Base-by-base conservation (phyloP, 2,113 vertebrate genomes). In the Microcebus ravelobensis region DNA sequence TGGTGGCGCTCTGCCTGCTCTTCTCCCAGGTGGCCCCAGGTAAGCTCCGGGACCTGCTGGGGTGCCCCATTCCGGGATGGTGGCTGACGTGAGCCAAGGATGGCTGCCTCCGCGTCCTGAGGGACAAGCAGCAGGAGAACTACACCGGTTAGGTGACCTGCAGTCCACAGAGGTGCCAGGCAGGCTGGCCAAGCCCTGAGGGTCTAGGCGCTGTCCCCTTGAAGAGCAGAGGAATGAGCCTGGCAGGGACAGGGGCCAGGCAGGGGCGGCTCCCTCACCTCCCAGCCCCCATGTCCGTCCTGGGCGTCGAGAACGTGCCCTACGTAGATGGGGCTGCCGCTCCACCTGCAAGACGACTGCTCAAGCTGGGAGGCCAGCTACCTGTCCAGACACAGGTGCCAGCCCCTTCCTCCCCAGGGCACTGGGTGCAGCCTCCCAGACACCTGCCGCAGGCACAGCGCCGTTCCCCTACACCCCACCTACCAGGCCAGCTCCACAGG, bases 1-100 rank as follows among this genome's bases (percentile, higher is more conserved):
- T 97, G 81, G 34, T 97, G 29, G 25, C 57, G 0, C 3, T 94
- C 9, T 61, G 86, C 83, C 57, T 97, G 0, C 39, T 97, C 36
- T 23, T 42, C 89, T 63, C 39, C 39, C 39, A 39, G 39, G 39
- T 39, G 39, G 3, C 39, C 39, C 10, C 91, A 95, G 97, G 97
- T 98, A 70, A 97, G 95, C 71, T 17, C 5, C 0, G 7, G 52
- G 42, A 11, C 20, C 10, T 18, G 11, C 4, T 0, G 9, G 5
- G 17, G 50, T 3, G 5, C 29, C 7, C 31, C 0, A 0, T 1
- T 10, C 39, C 1, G 1, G 82, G 87, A 36, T 9, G n/a, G 84
- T 65, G 63, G 21, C 31, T 13, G 7, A 12, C 1, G 29, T 1
- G 29, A 52, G 52, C 52, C 52, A 17, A 52, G 52, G 52, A 52